These are phyloP conservation scores for Ichneumoninae sp. DNA, from an alignment of 2,888 invertebrate species.

Conservation along the genomic window DNA sequence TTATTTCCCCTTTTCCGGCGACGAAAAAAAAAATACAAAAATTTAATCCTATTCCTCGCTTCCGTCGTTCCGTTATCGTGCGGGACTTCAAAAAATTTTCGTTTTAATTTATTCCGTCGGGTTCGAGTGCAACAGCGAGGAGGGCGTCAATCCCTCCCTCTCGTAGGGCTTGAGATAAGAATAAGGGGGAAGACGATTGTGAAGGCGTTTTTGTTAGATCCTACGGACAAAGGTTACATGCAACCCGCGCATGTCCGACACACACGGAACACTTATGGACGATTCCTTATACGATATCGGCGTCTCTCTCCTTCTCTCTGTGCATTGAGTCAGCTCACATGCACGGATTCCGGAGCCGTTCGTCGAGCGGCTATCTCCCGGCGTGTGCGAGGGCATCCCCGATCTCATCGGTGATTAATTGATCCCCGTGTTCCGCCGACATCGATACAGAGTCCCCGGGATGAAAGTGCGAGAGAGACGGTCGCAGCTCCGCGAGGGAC, in stretches of 20 bases:
- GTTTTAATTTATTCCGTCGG: not conserved
- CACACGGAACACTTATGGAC: slow-evolving; percentile 43
- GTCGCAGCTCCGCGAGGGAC: slow-evolving; percentile 47
- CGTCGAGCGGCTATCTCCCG: slow-evolving; percentile 64
- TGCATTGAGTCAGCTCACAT: slow-evolving; percentile 67
- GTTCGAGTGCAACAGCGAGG: not conserved
- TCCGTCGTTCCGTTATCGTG: not conserved
- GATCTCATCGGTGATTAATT: slow-evolving; percentile 82
- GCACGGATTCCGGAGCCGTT: slow-evolving; percentile 65
- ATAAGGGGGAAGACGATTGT: slow-evolving; percentile 33
- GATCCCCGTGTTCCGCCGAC: slow-evolving; percentile 74
- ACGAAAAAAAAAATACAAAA: not conserved
- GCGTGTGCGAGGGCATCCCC: slow-evolving; percentile 75
- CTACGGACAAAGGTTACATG: slow-evolving; percentile 61
- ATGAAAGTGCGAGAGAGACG: slow-evolving; percentile 37
- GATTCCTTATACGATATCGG: slow-evolving; percentile 57
- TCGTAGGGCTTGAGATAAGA: slow-evolving; percentile 1
- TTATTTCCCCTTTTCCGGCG: slow-evolving; percentile 30
- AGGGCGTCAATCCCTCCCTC: not conserved
- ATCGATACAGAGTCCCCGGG: slow-evolving; percentile 67
- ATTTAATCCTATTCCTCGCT: not conserved
- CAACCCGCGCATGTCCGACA: slow-evolving; percentile 32
- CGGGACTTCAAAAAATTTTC: not conserved
- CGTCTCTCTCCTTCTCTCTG: slow-evolving; percentile 20
- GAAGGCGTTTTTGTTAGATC: slow-evolving; percentile 39